These are phyloP conservation scores for Brachionus calyciflorus DNA, from an alignment of 1,140 invertebrate genomes.

Conservation along the genomic window DNA sequence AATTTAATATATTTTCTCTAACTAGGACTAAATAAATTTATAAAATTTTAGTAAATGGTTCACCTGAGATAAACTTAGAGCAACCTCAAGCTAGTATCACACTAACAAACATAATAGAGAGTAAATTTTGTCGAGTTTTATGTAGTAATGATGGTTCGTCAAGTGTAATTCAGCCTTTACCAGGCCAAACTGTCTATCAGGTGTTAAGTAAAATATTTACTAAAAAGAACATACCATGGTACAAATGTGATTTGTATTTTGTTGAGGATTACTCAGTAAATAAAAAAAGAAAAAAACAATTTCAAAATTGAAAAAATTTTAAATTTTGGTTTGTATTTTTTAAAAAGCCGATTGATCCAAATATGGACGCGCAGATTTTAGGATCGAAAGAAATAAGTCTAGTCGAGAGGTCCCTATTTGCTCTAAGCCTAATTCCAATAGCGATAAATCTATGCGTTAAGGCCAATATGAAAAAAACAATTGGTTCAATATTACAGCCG, in stretches of 20 bases:
- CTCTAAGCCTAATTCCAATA: constrained; percentile 23
- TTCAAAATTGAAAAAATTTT: too few relatives aligned
- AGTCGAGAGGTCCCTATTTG: constrained; percentile 31
- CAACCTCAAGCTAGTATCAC: not conserved
- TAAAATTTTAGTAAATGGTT: not conserved
- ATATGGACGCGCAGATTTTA: not conserved
- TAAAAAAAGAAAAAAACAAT: not conserved
- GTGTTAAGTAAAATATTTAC: constrained; percentile 14
- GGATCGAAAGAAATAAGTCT: constrained; percentile 30
- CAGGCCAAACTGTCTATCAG: constrained; percentile 35
- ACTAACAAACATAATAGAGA: not conserved
- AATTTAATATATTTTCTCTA: too few relatives aligned
- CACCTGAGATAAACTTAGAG: not conserved
- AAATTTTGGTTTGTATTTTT: not conserved
- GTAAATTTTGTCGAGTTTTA: constrained; percentile 23
- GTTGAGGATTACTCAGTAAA: constrained; percentile 26
- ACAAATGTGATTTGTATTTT: constrained; percentile 44
- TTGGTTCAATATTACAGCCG: not conserved
- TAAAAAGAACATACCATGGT: constrained; percentile 40
- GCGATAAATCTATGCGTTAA: constrained; percentile 42
- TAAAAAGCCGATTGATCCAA: constrained; percentile 1
- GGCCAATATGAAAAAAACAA: constrained; percentile 19
- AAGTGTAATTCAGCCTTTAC: constrained; percentile 19
- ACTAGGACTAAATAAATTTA: too few relatives aligned
- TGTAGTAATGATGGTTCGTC: constrained; percentile 41